Percentiles rank a stretch among this genome's conserved stretches.
These are phyloP conservation scores for Chloroceryle amazona DNA, from an alignment of 2,797 vertebrate genomes.

Conservation along the genomic window DNA sequence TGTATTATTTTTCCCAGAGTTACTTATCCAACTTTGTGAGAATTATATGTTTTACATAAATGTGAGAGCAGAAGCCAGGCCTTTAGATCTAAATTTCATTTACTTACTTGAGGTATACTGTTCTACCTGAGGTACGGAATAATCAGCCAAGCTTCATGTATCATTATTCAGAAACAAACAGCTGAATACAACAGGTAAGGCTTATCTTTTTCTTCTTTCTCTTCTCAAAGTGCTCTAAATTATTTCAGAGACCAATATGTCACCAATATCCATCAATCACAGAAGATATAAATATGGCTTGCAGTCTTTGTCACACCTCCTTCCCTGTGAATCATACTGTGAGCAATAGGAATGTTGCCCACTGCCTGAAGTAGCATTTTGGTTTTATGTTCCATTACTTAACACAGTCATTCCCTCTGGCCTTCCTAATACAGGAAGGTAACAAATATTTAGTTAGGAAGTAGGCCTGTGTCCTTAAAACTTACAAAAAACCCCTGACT, in stretches of 20 bases:
- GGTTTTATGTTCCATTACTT: neutral
- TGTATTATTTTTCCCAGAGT: fast-evolving
- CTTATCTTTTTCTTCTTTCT: neutral
- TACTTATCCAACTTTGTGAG: neutral
- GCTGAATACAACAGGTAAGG: neutral
- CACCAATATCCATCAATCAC: neutral
- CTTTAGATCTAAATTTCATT: neutral
- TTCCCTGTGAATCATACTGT: neutral
- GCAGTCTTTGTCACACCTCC: neutral
- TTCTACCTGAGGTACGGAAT: neutral
- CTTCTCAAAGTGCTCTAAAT: neutral
- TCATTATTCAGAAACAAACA: neutral
- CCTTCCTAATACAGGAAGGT: neutral
- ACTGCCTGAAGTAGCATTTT: neutral
- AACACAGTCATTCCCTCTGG: neutral
- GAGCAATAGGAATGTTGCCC: neutral
- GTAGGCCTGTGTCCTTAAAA: neutral
- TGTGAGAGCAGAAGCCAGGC: neutral
- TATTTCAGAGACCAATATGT: neutral
- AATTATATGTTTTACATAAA: neutral
- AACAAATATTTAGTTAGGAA: neutral
- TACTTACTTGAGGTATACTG: neutral
- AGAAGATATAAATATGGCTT: neutral
- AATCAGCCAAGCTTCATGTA: neutral
- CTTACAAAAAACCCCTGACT: neutral